Conservation (phyloP, 2,888 invertebrate species). For the Sylvicola cinctus region DNA sequence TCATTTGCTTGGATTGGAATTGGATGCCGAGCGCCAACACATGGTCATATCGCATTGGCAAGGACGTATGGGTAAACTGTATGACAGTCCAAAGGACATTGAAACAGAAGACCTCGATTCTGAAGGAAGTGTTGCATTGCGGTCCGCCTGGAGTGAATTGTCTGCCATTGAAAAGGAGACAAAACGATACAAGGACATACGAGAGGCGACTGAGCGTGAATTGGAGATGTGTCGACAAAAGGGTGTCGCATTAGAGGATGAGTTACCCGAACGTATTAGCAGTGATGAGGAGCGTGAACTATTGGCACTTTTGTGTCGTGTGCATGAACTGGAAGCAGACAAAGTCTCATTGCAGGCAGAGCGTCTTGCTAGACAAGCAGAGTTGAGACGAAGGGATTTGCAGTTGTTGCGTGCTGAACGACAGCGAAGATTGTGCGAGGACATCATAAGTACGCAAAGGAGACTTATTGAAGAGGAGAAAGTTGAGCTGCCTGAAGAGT, state of each 20-base stretch:
- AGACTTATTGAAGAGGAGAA: conserved; percentile 63
- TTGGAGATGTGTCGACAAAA: conserved; percentile 57
- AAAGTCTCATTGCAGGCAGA: conserved; percentile 83
- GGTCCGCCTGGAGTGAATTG: conserved; percentile 67
- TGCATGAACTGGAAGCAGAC: conserved; percentile 86
- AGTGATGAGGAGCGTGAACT: conserved; percentile 83
- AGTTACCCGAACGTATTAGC: conserved; percentile 63
- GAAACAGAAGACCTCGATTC: conserved; percentile 17
- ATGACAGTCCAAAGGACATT: conserved; percentile 13
- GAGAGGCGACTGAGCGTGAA: conserved; percentile 59
- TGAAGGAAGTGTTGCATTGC: conserved; percentile 30
- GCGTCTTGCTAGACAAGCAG: conserved; percentile 65
- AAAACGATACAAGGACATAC: conserved; percentile 53
- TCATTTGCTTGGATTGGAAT: conserved; percentile 62
- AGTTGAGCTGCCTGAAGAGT: conserved; percentile 46
- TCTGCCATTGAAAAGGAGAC: conserved; percentile 73
- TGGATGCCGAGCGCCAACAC: conserved; percentile 77
- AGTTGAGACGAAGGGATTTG: conserved; percentile 63
- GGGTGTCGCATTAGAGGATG: conserved; percentile 68
- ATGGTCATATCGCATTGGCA: conserved; percentile 75
- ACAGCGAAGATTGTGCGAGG: conserved; percentile 70
- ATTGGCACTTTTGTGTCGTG: conserved; percentile 65
- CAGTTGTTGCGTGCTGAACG: conserved; percentile 64
- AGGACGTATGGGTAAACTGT: conserved; percentile 49
- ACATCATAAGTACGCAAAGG: conserved; percentile 76